Conservation (phyloP, 1,140 invertebrate species). For the Ceratitis capitata region DNA sequence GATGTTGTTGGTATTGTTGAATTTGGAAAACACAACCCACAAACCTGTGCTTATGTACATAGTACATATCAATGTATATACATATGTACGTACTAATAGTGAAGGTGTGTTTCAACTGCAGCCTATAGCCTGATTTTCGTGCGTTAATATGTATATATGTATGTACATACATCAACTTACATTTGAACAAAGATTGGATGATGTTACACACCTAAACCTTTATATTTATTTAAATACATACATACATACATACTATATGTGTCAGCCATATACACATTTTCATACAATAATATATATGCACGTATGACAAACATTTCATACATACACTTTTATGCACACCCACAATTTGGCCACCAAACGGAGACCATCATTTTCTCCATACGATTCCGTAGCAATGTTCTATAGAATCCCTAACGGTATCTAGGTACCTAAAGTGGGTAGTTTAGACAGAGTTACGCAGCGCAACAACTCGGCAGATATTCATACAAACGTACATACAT, state of each 20-base stretch:
- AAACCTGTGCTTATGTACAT: too few species aligned
- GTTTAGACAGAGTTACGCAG: slow-evolving; percentile 29
- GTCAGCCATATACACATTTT: neutral
- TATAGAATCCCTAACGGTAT: slow-evolving; percentile 21
- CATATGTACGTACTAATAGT: neutral
- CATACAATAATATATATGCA: neutral
- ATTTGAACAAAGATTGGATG: neutral
- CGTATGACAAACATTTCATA: neutral
- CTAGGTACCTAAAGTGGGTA: neutral
- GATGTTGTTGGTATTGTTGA: neutral
- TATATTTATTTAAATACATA: neutral
- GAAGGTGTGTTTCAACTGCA: neutral
- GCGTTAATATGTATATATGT: too few species aligned
- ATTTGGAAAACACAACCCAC: too few species aligned
- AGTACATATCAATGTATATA: neutral
- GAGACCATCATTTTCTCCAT: neutral
- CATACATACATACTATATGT: neutral
- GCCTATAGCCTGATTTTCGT: neutral
- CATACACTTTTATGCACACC: neutral
- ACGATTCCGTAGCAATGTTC: neutral
- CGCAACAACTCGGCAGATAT: neutral
- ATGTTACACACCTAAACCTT: neutral
- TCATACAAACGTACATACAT: neutral
- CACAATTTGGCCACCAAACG: neutral
- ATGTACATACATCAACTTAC: neutral